A percentile compares a stretch with the other conserved stretches of the same genome.
These are phyloP conservation scores for Onychomys leucogaster DNA, from an alignment of 2,797 vertebrate species.

Conservation along the genomic window DNA sequence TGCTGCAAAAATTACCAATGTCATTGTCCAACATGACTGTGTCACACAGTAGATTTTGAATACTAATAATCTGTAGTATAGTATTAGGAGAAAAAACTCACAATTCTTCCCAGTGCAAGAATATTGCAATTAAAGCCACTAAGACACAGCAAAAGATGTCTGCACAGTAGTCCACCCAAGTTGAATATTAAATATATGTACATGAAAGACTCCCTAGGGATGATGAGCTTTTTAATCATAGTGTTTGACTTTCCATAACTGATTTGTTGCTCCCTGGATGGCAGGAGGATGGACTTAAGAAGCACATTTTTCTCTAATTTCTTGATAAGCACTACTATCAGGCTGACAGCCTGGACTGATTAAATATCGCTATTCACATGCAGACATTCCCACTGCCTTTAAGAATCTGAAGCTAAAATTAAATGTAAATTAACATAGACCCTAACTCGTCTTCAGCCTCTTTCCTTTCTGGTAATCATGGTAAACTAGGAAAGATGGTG, in stretches of 20 bases:
- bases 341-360: slow-evolving; percentile 77
- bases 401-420: slow-evolving; percentile 79
- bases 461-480: slow-evolving; percentile 49
- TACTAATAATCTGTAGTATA: slow-evolving; percentile 56
- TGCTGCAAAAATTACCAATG: slow-evolving; percentile 29
- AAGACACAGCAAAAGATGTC: slow-evolving; percentile 61
- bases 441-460: slow-evolving; percentile 44
- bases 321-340: slow-evolving; percentile 81
- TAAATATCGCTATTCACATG: slow-evolving; percentile 78
- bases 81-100: slow-evolving; percentile 25
- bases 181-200: slow-evolving; percentile 73
- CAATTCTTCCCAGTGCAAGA: slow-evolving; percentile 19
- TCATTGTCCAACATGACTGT: neutral
- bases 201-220: slow-evolving; percentile 74
- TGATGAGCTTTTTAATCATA: slow-evolving; percentile 81
- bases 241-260: slow-evolving; percentile 78
- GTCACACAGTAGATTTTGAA: slow-evolving; percentile 43
- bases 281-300: slow-evolving; percentile 73
- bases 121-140: slow-evolving; percentile 64
- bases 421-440: slow-evolving; percentile 80
- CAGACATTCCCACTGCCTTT: slow-evolving; percentile 74
- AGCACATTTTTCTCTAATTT: slow-evolving; percentile 78
- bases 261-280: slow-evolving; percentile 77
- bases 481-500: neutral
- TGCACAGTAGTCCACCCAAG: slow-evolving; percentile 48